Evolutionary conservation across 1,140 invertebrate species (phyloP).

Genomic region (Rhysida immarginata): DNA sequence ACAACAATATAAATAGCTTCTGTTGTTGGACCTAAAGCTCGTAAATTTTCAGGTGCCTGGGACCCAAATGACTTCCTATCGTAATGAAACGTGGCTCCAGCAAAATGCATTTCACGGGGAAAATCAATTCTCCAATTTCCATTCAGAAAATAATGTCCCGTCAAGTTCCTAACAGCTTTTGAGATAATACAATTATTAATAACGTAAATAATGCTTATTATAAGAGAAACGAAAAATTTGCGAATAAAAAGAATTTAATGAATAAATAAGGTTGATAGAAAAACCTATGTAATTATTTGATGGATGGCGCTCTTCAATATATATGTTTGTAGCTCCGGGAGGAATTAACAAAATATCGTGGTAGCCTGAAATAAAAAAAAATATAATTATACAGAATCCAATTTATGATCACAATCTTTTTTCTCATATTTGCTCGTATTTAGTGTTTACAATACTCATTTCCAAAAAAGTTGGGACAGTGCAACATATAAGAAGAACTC

Average conservation of each 20-base stretch:
- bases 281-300: slow-evolving; percentile 93
- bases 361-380: slow-evolving; percentile 47
- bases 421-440: no score
- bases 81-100: slow-evolving; percentile 74
- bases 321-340: slow-evolving; percentile 81
- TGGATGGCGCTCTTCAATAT: slow-evolving; percentile 54
- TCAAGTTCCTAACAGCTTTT: slow-evolving; percentile 61
- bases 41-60: slow-evolving; percentile 62
- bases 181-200: background rate
- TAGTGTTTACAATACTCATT: no score
- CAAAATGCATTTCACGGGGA: slow-evolving; percentile 57
- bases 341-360: slow-evolving; percentile 86
- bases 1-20: slow-evolving; percentile 77
- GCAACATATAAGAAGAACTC: no score
- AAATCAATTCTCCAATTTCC: slow-evolving; percentile 87
- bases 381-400: background rate
- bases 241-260: slow-evolving; percentile 23
- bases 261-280: no score
- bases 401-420: background rate
- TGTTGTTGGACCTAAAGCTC: slow-evolving; percentile 64
- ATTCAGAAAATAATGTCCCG: slow-evolving; percentile 76
- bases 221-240: no score
- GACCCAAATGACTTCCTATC: slow-evolving; percentile 61
- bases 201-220: background rate
- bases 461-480: no score